Evolutionary conservation across 2,888 invertebrate genomes (phyloP), one percentile per base, ranked within the genome.

Genomic region (Tetragonula carbonaria): DNA sequence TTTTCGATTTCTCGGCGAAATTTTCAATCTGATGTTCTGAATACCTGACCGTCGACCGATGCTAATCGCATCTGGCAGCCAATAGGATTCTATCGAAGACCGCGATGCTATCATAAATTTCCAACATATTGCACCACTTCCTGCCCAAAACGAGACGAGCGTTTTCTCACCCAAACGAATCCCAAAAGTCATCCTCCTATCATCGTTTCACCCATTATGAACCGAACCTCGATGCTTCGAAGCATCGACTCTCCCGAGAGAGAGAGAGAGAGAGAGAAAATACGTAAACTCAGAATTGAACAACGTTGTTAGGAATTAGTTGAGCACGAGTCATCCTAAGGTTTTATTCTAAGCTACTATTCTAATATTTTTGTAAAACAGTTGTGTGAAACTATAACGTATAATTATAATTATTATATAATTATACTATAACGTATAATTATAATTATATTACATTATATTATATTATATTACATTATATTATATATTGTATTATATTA

Each of bases 181-280:
- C 53, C 74, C 65, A 53, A 53, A 74, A 74, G 38, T 74, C 63
- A 18, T 28, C 53, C 65, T 23, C 38, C 65, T 38, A 66, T 28
- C 74, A 38, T 38, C 33, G 21, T 28, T 63, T 51, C 74, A n/a
- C 28, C 59, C 72, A 18, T 73, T 62, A 73, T 33, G 50, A 62
- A 50, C 5, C 28, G 21, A 73, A 50, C 45, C 18, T 4, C 0
- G 38, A 38, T 5, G 3, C 16, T 38, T 33, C 21, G 21, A 55
- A 33, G 33, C 33, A 11, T 13, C 21, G n/a, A 45, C 59, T 50
- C 28, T 73, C 59, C 21, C 50, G 2, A 57, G n/a, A n/a, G 33
- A 33, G 33, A 33, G 33, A 57, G 13, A 57, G 21, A 16, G n/a
- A n/a, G n/a, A n/a, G n/a, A 62, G 6, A 16, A 3, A 53, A 59